phyloP scores from a whole-genome alignment of 1,140 invertebrate species.

The Drosophila dunni region DNA sequence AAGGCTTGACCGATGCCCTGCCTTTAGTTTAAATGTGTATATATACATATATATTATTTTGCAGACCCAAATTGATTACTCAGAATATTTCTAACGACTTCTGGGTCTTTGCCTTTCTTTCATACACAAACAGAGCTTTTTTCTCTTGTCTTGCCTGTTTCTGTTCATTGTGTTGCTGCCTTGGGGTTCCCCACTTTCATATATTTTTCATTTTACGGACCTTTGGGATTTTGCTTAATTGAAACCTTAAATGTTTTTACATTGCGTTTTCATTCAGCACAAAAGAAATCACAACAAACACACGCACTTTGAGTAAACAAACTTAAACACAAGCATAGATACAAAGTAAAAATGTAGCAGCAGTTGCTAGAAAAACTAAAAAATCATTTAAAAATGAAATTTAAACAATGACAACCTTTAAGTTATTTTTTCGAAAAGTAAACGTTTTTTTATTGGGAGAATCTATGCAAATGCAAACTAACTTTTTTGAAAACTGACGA shows the following conservation, averaged over 20 bases:
- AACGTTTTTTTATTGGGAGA: too few relatives aligned
- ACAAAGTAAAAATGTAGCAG: constrained; percentile 21
- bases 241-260: constrained; percentile 82
- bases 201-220: constrained; percentile 47
- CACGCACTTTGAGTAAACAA: constrained; percentile 3
- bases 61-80: constrained; percentile 73
- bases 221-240: constrained; percentile 77
- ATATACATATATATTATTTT: constrained; percentile 24
- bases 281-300: constrained; percentile 45
- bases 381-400: too few relatives aligned
- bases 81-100: constrained; percentile 58
- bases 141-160: neutral
- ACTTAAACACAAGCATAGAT: neutral
- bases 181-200: constrained; percentile 28
- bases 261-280: constrained; percentile 55
- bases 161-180: constrained; percentile 32
- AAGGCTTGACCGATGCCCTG: constrained; percentile 28
- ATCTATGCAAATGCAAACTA: too few relatives aligned
- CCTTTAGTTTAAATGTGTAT: constrained; percentile 16
- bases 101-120: constrained; percentile 7
- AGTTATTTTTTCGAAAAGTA: too few relatives aligned
- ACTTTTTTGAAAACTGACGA: too few relatives aligned
- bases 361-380: neutral
- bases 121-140: neutral
- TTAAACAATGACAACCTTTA: too few relatives aligned